Evolutionary conservation across 2,797 vertebrate species (phyloP).

Genomic region (Oryzias dopingdopingensis): DNA sequence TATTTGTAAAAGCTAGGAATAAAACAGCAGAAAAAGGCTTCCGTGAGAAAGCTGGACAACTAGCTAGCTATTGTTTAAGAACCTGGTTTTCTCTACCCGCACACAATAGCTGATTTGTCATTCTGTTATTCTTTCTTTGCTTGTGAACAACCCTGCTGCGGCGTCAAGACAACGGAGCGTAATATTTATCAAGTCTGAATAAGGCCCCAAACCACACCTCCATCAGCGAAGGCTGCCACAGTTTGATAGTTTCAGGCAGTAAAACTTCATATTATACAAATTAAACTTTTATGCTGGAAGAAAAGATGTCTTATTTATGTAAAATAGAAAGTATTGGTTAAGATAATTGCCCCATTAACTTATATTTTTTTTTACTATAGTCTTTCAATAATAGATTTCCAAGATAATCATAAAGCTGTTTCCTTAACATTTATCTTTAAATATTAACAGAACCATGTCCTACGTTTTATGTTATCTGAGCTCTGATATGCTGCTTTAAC

Average conservation of each 20-base stretch:
- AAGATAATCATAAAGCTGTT: constrained; percentile 1
- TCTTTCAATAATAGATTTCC: neutral
- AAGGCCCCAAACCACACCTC: constrained; percentile 5
- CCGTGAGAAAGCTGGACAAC: constrained; percentile 69
- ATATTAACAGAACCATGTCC: constrained; percentile 48
- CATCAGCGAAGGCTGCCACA: constrained; percentile 11
- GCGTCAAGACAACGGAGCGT: constrained; percentile 41
- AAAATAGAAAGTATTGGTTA: too few species aligned
- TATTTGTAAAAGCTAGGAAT: constrained; percentile 36
- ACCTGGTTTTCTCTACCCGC: constrained; percentile 67
- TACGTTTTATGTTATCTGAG: constrained; percentile 44
- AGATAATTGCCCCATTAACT: too few species aligned
- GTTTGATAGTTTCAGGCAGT: constrained; percentile 1
- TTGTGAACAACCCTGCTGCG: constrained; percentile 55
- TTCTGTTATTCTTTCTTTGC: constrained; percentile 72
- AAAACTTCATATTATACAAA: too few species aligned
- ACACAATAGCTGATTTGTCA: constrained; percentile 77
- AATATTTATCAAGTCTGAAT: constrained; percentile 41
- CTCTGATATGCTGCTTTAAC: constrained; percentile 12
- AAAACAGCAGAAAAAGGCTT: constrained; percentile 52
- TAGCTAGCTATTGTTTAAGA: constrained; percentile 68
- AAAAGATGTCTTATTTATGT: too few species aligned
- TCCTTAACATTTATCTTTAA: constrained; percentile 48
- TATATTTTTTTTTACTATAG: constrained; percentile 2
- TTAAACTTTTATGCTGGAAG: too few species aligned